Conservation (phyloP, 2,113 vertebrate species). For the Calyptomena viridis region DNA sequence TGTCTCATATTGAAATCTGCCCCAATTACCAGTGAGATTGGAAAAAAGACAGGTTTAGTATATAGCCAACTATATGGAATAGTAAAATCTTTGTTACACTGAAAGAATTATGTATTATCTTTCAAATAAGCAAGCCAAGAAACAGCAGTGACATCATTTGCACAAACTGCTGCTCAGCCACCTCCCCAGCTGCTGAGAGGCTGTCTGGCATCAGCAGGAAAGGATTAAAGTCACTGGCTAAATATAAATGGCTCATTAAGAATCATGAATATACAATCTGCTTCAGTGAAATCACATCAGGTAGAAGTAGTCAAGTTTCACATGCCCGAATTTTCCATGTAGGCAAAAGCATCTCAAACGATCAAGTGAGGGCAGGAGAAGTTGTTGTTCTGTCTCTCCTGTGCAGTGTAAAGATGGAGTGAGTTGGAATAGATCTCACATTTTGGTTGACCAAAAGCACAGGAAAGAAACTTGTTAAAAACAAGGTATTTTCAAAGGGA, state of each 20-base stretch:
- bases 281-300: slow-evolving; percentile 34
- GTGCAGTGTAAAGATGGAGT: not conserved
- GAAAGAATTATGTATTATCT: not conserved
- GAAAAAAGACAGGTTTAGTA: not conserved
- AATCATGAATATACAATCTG: slow-evolving; percentile 30
- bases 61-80: not conserved
- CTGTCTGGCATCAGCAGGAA: slow-evolving; percentile 21
- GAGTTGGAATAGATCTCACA: not conserved
- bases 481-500: not conserved
- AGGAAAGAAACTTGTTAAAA: not conserved
- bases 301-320: slow-evolving; percentile 31
- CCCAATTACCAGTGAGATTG: not conserved
- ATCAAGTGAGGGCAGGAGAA: not conserved
- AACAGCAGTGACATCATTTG: slow-evolving; percentile 19
- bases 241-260: slow-evolving; percentile 51
- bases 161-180: slow-evolving; percentile 12
- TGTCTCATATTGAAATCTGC: not conserved
- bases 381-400: not conserved
- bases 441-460: not conserved
- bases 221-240: slow-evolving; percentile 41
- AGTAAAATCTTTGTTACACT: not conserved
- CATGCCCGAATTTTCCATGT: not conserved
- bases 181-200: slow-evolving; percentile 22
- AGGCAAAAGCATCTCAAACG: not conserved
- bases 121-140: slow-evolving; percentile 6